Base-by-base conservation (phyloP, 1,140 invertebrate genomes). In the Dermatophagoides farinae region DNA sequence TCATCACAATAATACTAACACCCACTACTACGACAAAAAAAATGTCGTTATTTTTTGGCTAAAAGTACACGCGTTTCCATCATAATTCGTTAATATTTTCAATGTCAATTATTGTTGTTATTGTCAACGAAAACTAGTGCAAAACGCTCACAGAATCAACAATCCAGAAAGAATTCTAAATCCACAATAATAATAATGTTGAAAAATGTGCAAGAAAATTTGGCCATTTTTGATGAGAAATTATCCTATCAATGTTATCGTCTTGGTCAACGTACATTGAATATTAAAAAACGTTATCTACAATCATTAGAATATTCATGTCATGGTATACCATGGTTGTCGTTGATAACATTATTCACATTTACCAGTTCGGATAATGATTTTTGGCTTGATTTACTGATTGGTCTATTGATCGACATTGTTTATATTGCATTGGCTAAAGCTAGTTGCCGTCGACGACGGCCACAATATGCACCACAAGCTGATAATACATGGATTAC, bases 341-440 rank as follows among this genome's bases (percentile, higher is more conserved):
- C 77, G 8, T 75, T 77, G 6, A 82, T 80, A 77, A 71, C 87
- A 6, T 78, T 79, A 1, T 80, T 85, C 84, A 55, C 72, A 82
- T 16, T 79, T 80, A 64, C 78, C 74, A 66, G 74, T 73, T 64
- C 71, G 73, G 14, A 71, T 83, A 18, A 80, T 85, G 68, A 81
- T 86, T 72, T 77, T 87, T 72, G 81, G 88, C 75, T 76, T 88
- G 0, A 92, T 91, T 71, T 79, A 66, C 73, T 90, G 11, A 71
- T 87, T 66, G 87, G 86, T 86, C 75, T 97, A 11, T 66, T 93
- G 0, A 65, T 93, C 37, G 93, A 97, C 70, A 80, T 96, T 14
- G 66, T 89, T n/a, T 65, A 85, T 1, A 77, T 95, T 54, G 85
- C 82, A 1, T 60, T 89, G 1, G 63, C 85, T 1, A 97, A 97